Evolutionary conservation across 1,140 invertebrate species (phyloP).

Genomic region (Tetramorium parvispinum): DNA sequence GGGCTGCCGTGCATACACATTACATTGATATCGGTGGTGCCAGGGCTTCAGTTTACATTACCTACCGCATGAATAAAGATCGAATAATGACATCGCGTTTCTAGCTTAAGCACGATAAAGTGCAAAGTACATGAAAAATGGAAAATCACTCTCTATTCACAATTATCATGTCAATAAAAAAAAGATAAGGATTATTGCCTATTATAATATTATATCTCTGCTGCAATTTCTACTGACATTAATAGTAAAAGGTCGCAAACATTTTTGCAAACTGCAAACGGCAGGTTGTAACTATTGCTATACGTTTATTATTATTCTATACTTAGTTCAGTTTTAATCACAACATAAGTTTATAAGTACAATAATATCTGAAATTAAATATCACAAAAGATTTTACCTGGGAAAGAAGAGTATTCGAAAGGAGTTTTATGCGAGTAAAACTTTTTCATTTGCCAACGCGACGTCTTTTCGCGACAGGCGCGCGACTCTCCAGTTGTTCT

Average conservation of each 20-base stretch:
- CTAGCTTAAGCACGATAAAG: neutral
- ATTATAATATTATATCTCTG: neutral
- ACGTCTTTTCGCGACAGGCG: neutral
- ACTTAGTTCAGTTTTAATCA: neutral
- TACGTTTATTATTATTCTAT: too few species aligned
- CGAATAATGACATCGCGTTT: slow-evolving; percentile 36
- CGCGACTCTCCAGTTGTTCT: slow-evolving; percentile 29
- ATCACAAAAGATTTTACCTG: neutral
- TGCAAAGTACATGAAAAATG: neutral
- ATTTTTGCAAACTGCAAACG: neutral
- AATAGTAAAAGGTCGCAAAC: neutral
- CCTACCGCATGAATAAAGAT: slow-evolving; percentile 7
- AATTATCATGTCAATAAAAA: neutral
- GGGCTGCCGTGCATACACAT: slow-evolving; percentile 34
- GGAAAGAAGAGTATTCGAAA: neutral
- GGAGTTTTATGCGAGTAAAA: neutral
- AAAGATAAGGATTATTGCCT: neutral
- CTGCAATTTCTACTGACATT: neutral
- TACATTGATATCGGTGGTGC: slow-evolving; percentile 40
- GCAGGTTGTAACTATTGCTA: neutral
- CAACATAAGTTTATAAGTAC: neutral
- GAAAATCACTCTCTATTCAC: slow-evolving; percentile 4
- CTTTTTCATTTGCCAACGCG: neutral
- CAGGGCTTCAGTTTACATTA: slow-evolving; percentile 26
- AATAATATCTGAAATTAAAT: neutral